Base-by-base conservation (phyloP, 2,888 invertebrate species). In the Tipula vernalis region DNA sequence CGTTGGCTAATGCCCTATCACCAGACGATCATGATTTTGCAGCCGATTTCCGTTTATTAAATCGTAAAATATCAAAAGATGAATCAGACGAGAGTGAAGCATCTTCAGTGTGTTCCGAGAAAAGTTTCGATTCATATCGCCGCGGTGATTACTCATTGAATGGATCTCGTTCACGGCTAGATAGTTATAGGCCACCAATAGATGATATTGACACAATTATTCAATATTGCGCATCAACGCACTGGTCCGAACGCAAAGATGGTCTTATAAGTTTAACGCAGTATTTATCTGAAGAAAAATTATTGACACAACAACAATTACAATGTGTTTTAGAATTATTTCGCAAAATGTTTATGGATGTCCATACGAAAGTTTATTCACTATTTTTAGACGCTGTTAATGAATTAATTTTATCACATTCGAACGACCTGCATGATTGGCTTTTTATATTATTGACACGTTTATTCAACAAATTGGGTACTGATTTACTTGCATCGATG, bases 261-360 rank as follows among this genome's bases (percentile, higher is more conserved):
- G 99, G 99, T 15, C 94, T 99, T 4, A 93, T 96, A 1, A 96
- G 95, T 87, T 91, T 98, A 88, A 96, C 96, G 87, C 93, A 94
- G 89, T 94, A 94, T 89, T 92, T 96, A 86, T 92, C 93, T 85
- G 93, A 93, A 87, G 94, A 94, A 51, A 93, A 94, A 88, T 92
- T 92, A 85, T 90, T 95, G 28, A 92, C 93, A 12, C 92, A 92
- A 10, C 92, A 93, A 87, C 95, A 96, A 90, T 91, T 96, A 88
- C 94, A 88, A 86, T 95, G 96, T 88, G 94, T 98, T n/a, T 96
- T 98, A 0, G 98, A 99, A 89, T 95, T 98, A 88, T 97, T 98
- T 90, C 96, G 97, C 88, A 96, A 97, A 92, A 98, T 99, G 97
- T 98, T 99, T 91, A 98, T 98, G 94, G 99, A 99, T 92, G 97